Base-by-base conservation (phyloP, 2,888 invertebrate genomes). In the Toxonevra muliebris region DNA sequence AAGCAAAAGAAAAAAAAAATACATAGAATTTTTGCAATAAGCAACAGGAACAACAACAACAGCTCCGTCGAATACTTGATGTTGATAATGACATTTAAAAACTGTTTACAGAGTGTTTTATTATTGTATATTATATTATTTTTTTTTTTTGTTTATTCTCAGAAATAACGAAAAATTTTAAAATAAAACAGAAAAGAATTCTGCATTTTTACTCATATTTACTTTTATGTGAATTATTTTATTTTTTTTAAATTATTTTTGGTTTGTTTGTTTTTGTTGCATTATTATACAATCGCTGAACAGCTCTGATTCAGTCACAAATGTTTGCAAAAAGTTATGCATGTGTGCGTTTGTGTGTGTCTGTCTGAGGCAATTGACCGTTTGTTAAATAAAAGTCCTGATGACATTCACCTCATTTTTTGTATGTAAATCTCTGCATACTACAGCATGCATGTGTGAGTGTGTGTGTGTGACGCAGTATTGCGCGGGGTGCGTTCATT, bases 361-460 rank as follows among this genome's bases (percentile, higher is more conserved):
- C 15, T 48, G 12, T 2, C 48, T 48, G 48, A 48, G 43, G 42
- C n/a, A 15, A 48, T 48, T 45, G 12, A 45, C 48, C 45, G 12
- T 20, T 13, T 40, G 57, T 20, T 58, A 69, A 70, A 70, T 60
- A 68, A 68, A 62, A 79, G 78, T 81, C 80, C 80, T 79, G 81
- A 80, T 80, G 80, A 80, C 80, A 80, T 80, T 80, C 80, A 81
- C 80, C 80, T 80, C 80, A 78, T 80, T 80, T 78, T 78, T 75
- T 76, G 71, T 71, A 67, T 54, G 10, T 19, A 50, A 20, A 43
- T 30, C 30, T 30, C 30, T 30, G 30, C 30, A 4, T 30, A 30
- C 30, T 2, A 30, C 7, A 4, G 2, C 7, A 30, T 30, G 30
- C 7, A 30, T 2, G 30, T 30, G 30, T 30, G 30, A 2, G 30